Evolutionary conservation across 1,140 invertebrate genomes (phyloP).

Genomic region (Panulirus ornatus): DNA sequence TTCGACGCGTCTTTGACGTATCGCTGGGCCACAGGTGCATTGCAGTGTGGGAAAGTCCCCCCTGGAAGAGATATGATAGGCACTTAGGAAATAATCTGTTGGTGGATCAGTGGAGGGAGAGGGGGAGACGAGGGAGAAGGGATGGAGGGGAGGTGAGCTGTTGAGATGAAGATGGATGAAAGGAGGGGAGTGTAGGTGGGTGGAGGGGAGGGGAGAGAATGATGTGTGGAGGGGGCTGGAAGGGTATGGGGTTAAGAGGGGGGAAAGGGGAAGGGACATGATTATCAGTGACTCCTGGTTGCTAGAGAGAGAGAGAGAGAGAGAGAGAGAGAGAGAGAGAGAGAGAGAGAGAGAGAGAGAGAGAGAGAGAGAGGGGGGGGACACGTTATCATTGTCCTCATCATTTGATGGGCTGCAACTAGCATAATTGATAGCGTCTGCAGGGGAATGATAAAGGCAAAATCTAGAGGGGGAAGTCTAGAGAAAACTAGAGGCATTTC

Average conservation of each 20-base stretch:
- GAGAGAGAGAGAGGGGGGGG: not conserved
- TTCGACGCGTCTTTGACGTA: too few species aligned
- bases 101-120: not conserved
- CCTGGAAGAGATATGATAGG: too few species aligned
- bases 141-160: not conserved
- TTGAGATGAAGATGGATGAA: not conserved
- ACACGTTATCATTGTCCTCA: too few species aligned
- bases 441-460: too few species aligned
- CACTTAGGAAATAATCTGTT: too few species aligned
- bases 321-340: not conserved
- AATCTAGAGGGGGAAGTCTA: too few species aligned
- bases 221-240: not conserved
- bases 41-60: too few species aligned
- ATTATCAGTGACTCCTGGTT: too few species aligned
- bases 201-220: not conserved
- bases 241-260: not conserved
- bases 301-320: not conserved
- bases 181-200: not conserved
- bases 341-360: not conserved
- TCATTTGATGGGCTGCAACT: too few species aligned
- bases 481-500: too few species aligned
- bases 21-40: too few species aligned
- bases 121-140: not conserved
- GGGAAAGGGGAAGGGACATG: not conserved
- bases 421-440: too few species aligned